phyloP scores from a whole-genome alignment of 2,797 vertebrate genomes.

The Coranthus polyacanthus region DNA sequence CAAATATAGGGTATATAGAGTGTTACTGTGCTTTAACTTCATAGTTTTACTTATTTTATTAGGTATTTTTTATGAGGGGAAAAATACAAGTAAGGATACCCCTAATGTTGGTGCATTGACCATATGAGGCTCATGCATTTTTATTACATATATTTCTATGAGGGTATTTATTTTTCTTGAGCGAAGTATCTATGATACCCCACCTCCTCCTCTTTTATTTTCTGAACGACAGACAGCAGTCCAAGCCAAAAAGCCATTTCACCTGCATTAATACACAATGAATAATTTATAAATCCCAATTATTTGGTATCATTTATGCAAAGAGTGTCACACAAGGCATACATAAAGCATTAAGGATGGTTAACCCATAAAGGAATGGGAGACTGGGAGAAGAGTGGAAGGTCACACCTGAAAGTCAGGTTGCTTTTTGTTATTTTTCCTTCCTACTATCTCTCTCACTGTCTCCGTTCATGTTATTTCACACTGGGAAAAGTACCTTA shows the following conservation, averaged over 20 bases:
- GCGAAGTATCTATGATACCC: conserved; percentile 83
- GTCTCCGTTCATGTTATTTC: conserved; percentile 50
- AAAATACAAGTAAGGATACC: conserved; percentile 39
- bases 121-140: conserved; percentile 83
- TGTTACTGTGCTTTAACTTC: not conserved
- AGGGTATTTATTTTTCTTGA: conserved; percentile 75
- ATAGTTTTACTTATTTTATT: conserved; percentile 14
- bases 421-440: conserved; percentile 50
- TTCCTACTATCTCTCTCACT: conserved; percentile 46
- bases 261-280: conserved; percentile 97
- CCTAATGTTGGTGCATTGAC: conserved; percentile 61
- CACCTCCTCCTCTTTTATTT: conserved; percentile 85
- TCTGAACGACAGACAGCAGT: conserved; percentile 87
- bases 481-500: conserved; percentile 41
- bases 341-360: conserved; percentile 96
- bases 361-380: conserved; percentile 92
- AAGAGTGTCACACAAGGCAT: conserved; percentile 98
- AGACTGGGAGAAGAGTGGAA: conserved; percentile 82
- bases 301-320: conserved; percentile 99
- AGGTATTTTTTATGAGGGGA: conserved; percentile 44
- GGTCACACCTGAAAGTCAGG: conserved; percentile 85
- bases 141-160: conserved; percentile 81
- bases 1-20: not conserved
- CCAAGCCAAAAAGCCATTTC: conserved; percentile 93
- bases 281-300: conserved; percentile 99